A percentile compares a stretch with the other conserved stretches of the same genome.
Evolutionary conservation across 2,113 vertebrate genomes (phyloP).

Genomic region (Xyrauchen texanus): DNA sequence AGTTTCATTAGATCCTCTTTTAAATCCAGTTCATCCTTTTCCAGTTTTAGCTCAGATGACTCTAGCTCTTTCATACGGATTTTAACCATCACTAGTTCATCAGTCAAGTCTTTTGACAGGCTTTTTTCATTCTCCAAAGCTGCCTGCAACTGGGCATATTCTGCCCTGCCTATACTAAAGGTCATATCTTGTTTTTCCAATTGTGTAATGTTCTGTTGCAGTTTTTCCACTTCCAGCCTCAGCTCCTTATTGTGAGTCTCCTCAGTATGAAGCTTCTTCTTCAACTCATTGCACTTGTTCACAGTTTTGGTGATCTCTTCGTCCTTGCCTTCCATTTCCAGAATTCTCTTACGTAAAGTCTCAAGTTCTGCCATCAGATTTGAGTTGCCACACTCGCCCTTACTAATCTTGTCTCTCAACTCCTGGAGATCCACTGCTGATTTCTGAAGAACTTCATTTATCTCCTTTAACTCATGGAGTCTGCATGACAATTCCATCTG

Average conservation of each 20-base stretch:
- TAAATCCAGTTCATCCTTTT: conserved; percentile 88
- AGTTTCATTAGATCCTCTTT: conserved; percentile 94
- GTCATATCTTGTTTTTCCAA: conserved; percentile 88
- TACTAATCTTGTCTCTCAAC: conserved; percentile 77
- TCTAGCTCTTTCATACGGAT: conserved; percentile 92
- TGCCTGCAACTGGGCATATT: conserved; percentile 83
- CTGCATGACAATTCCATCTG: conserved; percentile 80
- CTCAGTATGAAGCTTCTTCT: conserved; percentile 88
- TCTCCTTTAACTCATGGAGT: conserved; percentile 89
- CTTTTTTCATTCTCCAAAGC: conserved; percentile 88
- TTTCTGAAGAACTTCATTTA: conserved; percentile 83
- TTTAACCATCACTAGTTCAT: conserved; percentile 87
- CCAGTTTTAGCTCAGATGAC: conserved; percentile 86
- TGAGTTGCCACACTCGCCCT: conserved; percentile 88
- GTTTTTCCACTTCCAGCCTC: conserved; percentile 87
- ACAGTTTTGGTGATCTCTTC: conserved; percentile 94
- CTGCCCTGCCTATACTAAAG: conserved; percentile 84
- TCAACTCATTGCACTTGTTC: conserved; percentile 86
- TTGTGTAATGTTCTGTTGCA: conserved; percentile 91
- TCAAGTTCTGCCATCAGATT: conserved; percentile 92
- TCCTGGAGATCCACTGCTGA: conserved; percentile 91
- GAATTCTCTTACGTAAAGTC: conserved; percentile 86
- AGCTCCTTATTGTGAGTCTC: conserved; percentile 85
- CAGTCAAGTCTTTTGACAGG: conserved; percentile 87
- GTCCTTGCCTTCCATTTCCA: conserved; percentile 97